Evolutionary conservation across 2,888 invertebrate species (phyloP), one percentile per base, ranked within the genome.

Genomic region (Aleiodes alternator): DNA sequence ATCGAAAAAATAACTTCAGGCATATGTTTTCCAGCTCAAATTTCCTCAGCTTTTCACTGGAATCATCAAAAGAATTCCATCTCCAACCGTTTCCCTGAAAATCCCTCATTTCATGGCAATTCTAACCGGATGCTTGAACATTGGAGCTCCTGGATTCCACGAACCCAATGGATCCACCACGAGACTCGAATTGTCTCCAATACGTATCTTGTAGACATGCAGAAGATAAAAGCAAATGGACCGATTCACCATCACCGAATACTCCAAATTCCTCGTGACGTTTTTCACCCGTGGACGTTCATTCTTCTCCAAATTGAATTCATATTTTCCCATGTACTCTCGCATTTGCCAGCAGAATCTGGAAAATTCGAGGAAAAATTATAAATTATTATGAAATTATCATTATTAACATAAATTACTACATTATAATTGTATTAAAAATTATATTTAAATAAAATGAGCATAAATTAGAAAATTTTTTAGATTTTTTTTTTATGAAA

Each of bases 151-250:
- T 3, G 87, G 86, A 70, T 83, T 84, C 89, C 89, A 89, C 0
- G 82, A 82, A 6, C 89, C 89, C 59, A 89, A 80, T 69, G 80
- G 82, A 51, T 84, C 79, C 0, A 84, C 82, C 34, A 88, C 82
- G 3, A 89, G 77, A 70, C 87, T 89, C 5, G 85, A 80, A 73
- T 89, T 89, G 23, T 88, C 87, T 29, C 78, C 75, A 6, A 83
- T 80, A 3, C 89, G 85, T 34, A 90, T 87, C 61, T 89, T 90
- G 75, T 88, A 90, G 0, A 85, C 82, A 48, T 88, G 86, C 0
- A 85, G 80, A 5, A 87, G 80, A 66, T 86, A 86, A 76, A 87
- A 89, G 0, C 83, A 82, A 48, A 83, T 82, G 0, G 84, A 83
- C 4, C 79, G 76, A 53, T 87, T 86, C 76, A 84, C 76, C 50